Base-by-base conservation (phyloP, 2,888 invertebrate species). In the Chelonus formosanus region DNA sequence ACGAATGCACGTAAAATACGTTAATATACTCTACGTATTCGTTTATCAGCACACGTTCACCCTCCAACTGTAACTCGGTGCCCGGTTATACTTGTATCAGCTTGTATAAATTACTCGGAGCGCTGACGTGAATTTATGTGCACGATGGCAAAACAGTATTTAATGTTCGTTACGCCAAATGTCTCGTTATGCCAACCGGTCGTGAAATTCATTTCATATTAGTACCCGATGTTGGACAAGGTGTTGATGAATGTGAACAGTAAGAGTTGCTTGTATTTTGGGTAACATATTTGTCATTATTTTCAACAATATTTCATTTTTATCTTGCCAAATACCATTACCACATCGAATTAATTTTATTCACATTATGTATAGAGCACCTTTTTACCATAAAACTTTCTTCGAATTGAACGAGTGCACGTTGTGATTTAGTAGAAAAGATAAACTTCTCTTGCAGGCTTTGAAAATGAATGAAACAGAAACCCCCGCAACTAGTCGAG, bases 211-310 rank as follows among this genome's bases (percentile, higher is more conserved):
- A 62, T 66, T 62, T 56, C 44, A 45, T 57, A 66, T 66, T 62
- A 62, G 62, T 55, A 35, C 55, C 31, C 48, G 43, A 10, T 53
- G 57, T 58, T 5, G 65, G 70, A 56, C 63, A 62, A 73, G 74
- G 68, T 77, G 71, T 75, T 71, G 72, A 76, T 73, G 72, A 74
- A 75, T 77, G 73, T 72, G 70, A 71, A 69, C 69, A 69, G 60
- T 55, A 62, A 61, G 71, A 67, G 71, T 71, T 48, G 5, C 3
- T 10, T 60, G 47, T 6, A n/a, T 20, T 20, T 48, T n/a, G 20
- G 34, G n/a, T 43, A 53, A 50, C 20, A 52, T 34, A 34, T 32
- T 48, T 48, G 48, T 48, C 32, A 48, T 44, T 10, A 40, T 40
- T 44, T 8, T 43, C 31, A 40, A 7, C n/a, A 36, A 47, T 55